Percentiles rank a stretch among this genome's conserved stretches.
Conservation (phyloP, 2,888 invertebrate genomes). For the Hypolimnas misippus region DNA sequence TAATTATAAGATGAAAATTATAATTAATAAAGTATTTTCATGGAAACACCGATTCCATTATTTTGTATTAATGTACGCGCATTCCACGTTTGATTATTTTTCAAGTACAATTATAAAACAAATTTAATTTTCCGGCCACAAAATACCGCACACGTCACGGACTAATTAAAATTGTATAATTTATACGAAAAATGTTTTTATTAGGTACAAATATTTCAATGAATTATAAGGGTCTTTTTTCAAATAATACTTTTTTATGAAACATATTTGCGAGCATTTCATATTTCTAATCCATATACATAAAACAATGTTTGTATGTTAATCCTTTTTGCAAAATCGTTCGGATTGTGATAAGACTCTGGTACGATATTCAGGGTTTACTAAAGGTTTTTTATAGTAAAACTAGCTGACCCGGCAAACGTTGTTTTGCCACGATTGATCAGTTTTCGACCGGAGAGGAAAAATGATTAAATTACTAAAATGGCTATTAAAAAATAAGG, state of each 20-base stretch:
- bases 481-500: too few relatives aligned
- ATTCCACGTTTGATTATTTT: constrained; percentile 17
- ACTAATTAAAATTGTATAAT: constrained; percentile 36
- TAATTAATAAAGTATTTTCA: background rate
- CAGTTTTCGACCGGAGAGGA: too few relatives aligned
- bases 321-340: too few relatives aligned
- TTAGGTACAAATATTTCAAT: constrained; percentile 19
- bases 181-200: constrained; percentile 30
- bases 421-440: too few relatives aligned
- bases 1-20: background rate
- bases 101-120: constrained; percentile 22
- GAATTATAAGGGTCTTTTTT: background rate
- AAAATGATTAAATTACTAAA: too few relatives aligned
- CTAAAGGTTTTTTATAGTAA: too few relatives aligned
- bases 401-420: too few relatives aligned
- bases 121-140: constrained; percentile 32
- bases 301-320: too few relatives aligned
- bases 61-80: background rate
- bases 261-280: too few relatives aligned
- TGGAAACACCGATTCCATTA: background rate
- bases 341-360: too few relatives aligned
- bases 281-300: too few relatives aligned
- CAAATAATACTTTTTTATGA: background rate
- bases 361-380: too few relatives aligned
- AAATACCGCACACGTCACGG: constrained; percentile 22